These are phyloP conservation scores for Drosophila tropicalis DNA, from an alignment of 1,140 invertebrate species.

Conservation along the genomic window DNA sequence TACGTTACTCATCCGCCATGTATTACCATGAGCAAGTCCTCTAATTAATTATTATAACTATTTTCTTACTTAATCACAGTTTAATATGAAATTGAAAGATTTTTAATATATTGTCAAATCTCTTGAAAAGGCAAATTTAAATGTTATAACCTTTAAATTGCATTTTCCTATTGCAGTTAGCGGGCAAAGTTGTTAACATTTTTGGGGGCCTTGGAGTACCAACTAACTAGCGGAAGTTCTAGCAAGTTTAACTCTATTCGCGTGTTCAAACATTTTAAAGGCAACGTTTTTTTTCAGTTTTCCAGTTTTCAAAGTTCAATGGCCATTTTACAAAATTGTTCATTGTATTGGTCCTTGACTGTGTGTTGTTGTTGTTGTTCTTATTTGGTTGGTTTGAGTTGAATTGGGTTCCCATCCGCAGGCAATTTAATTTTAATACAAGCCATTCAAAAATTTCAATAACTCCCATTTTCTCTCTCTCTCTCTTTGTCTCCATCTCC, in stretches of 20 bases:
- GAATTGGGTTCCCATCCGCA: constrained; percentile 22
- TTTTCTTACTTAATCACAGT: no score
- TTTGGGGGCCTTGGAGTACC: constrained; percentile 21
- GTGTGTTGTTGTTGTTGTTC: background rate
- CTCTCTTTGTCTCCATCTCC: background rate
- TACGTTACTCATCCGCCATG: no score
- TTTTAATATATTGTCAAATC: no score
- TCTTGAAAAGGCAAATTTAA: no score
- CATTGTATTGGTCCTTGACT: constrained; percentile 39
- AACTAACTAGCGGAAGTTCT: constrained; percentile 43
- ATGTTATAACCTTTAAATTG: constrained; percentile 31
- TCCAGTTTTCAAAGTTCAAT: constrained; percentile 65
- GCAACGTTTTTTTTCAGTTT: constrained; percentile 41
- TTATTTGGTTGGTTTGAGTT: constrained; percentile 28
- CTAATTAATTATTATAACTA: no score
- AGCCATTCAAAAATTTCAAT: constrained; percentile 14
- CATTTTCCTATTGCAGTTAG: constrained; percentile 44
- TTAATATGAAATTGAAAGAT: no score
- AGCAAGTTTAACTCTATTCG: constrained; percentile 22
- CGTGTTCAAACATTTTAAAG: constrained; percentile 68
- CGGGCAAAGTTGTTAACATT: constrained; percentile 60
- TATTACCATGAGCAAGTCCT: no score
- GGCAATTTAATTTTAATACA: constrained; percentile 49
- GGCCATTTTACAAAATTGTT: constrained; percentile 63
- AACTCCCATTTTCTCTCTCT: background rate